These are phyloP conservation scores for Phyllotreta cruciferae DNA, from an alignment of 2,888 invertebrate species.

Conservation along the genomic window DNA sequence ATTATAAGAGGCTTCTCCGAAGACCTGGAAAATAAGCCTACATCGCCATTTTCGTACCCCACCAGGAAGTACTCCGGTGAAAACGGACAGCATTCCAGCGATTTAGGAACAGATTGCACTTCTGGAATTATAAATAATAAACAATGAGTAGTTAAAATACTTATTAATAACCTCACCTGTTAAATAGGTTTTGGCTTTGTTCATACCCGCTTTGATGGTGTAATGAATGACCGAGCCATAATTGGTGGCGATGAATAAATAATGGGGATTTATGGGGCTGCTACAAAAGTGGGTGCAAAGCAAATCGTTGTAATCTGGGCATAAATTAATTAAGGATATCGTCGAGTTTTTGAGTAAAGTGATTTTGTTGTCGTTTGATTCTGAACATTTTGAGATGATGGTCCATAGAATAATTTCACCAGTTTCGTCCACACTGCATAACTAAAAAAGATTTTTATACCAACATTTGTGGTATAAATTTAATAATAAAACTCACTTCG, in stretches of 20 bases:
- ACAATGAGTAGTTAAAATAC: neutral
- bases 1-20: constrained; percentile 59
- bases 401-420: constrained; percentile 63
- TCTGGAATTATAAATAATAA: constrained; percentile 42
- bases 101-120: constrained; percentile 55
- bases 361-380: constrained; percentile 55
- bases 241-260: constrained; percentile 62
- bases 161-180: constrained; percentile 45
- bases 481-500: constrained; percentile 32
- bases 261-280: constrained; percentile 58
- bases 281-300: constrained; percentile 60
- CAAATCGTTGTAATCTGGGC: constrained; percentile 52
- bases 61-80: constrained; percentile 61
- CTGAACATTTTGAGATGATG: constrained; percentile 51
- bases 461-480: constrained; percentile 13
- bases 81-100: constrained; percentile 62
- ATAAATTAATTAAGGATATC: constrained; percentile 51
- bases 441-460: constrained; percentile 49
- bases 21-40: constrained; percentile 60
- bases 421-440: constrained; percentile 63
- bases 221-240: constrained; percentile 60
- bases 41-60: constrained; percentile 63
- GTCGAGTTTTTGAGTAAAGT: constrained; percentile 59
- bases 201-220: constrained; percentile 51
- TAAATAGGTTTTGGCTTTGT: constrained; percentile 51